Conservation (phyloP, 2,888 invertebrate species). For the Drosophila infuscata region DNA sequence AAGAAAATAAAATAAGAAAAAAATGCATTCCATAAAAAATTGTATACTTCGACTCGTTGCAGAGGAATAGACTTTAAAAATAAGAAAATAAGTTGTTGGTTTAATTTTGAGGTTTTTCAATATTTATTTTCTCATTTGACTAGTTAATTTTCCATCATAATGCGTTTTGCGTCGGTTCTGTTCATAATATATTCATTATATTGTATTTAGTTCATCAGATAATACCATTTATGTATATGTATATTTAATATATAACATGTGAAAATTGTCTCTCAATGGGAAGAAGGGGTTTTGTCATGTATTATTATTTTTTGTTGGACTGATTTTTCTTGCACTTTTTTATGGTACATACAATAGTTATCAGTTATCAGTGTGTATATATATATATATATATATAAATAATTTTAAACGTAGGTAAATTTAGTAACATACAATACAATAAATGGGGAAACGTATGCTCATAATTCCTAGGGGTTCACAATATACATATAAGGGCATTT, state of each 20-base stretch:
- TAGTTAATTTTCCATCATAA: conserved; percentile 73
- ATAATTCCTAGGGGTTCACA: conserved; percentile 53
- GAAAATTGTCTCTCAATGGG: conserved; percentile 42
- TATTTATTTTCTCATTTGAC: conserved; percentile 84
- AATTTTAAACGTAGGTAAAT: conserved; percentile 67
- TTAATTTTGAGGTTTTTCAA: conserved; percentile 57
- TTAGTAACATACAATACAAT: conserved; percentile 65
- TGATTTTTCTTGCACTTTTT: conserved; percentile 49
- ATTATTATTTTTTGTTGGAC: conserved; percentile 9
- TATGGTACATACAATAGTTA: conserved; percentile 54
- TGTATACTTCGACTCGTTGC: not conserved
- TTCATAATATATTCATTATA: conserved; percentile 74
- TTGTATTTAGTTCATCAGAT: conserved; percentile 68
- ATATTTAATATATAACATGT: conserved; percentile 73
- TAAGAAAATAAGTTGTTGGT: conserved; percentile 10
- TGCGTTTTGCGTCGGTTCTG: conserved; percentile 45
- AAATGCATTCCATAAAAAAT: not conserved
- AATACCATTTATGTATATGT: conserved; percentile 71
- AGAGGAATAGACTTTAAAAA: not conserved
- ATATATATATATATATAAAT: conserved; percentile 14
- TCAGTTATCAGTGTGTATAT: conserved; percentile 20
- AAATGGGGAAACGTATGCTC: conserved; percentile 47
- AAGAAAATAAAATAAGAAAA: not conserved
- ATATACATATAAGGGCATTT: conserved; percentile 54
- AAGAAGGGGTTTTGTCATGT: conserved; percentile 33